Percentiles rank a stretch among this genome's conserved stretches.
Conservation (phyloP, 1,140 invertebrate genomes). For the Hylyphantes graminicola region DNA sequence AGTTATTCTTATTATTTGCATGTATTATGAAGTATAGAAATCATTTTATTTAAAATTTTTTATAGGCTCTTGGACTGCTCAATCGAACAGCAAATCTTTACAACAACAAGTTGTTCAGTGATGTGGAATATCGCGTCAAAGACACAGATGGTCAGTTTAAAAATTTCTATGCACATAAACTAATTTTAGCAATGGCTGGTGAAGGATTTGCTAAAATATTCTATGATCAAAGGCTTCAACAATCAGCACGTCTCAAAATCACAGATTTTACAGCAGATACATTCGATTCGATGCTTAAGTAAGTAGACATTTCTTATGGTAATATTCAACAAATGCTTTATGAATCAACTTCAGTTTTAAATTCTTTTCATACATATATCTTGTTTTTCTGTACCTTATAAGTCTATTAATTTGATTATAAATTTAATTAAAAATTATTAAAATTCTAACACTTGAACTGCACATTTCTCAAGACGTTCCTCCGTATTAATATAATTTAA, state of each 20-base stretch:
- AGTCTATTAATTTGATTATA: neutral
- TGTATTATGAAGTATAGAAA: no score
- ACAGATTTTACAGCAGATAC: neutral
- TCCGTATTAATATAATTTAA: no score
- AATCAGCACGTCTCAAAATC: neutral
- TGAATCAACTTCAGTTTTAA: neutral
- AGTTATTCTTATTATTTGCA: no score
- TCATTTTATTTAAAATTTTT: no score
- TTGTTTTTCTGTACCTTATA: neutral
- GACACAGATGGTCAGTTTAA: neutral
- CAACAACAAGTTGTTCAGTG: constrained; percentile 5
- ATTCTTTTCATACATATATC: neutral
- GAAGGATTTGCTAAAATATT: neutral
- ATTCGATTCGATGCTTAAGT: constrained; percentile 4
- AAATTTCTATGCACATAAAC: constrained; percentile 8
- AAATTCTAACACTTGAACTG: neutral
- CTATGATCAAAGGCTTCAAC: neutral
- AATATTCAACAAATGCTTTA: neutral
- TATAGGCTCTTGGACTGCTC: neutral
- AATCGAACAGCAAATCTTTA: neutral
- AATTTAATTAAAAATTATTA: neutral
- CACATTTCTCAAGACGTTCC: no score
- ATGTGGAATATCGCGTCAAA: constrained; percentile 2
- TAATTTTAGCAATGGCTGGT: constrained; percentile 7
- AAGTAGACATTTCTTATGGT: neutral